Base-by-base conservation (phyloP, 2,888 invertebrate species). In the Archaeoteleia sp. region DNA sequence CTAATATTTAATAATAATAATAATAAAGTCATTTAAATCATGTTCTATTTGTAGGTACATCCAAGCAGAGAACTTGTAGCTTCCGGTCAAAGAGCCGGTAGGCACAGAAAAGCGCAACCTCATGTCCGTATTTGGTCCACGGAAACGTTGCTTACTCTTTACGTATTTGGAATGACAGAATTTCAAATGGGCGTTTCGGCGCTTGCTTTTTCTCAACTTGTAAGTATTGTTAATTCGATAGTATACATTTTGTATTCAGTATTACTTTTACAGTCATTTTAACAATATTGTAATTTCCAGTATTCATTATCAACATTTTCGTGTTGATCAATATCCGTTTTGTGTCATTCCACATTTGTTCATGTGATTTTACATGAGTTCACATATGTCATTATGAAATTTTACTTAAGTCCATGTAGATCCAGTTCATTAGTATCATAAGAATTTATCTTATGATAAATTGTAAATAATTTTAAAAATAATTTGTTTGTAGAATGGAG, bases 61-160 rank as follows among this genome's bases (percentile, higher is more conserved):
- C 95, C 96, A 0, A 94, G 94, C 0, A 89, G 94, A 23, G 93
- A 95, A 85, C 89, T 95, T 83, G 94, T 96, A 1, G 96, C 95
- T 1, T 95, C 95, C 0, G 96, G 96, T 0, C 96, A 97, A 86
- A 90, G 91, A 78, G 94, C 93, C 0, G 94, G 95, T 0, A 89
- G 94, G 67, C 94, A 94, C 77, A 87, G 94, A 30, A 93, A 95
- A 70, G 93, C 94, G 6, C 94, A 95, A 83, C 94, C 95, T 0
- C 95, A 96, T 81, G 94, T 97, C 10, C 89, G 96, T 55, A 94
- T 97, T 74, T 97, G 96, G 96, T 94, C 95, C 81, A 94, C 95
- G 0, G 93, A 94, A 85, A 93, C 95, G 0, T 86, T 97, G 71
- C 93, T 94, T 83, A 96, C 96, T 0, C 87, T 95, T 30, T 94